Base-by-base conservation (phyloP, 1,140 invertebrate species). In the Wiebesia pumilae region DNA sequence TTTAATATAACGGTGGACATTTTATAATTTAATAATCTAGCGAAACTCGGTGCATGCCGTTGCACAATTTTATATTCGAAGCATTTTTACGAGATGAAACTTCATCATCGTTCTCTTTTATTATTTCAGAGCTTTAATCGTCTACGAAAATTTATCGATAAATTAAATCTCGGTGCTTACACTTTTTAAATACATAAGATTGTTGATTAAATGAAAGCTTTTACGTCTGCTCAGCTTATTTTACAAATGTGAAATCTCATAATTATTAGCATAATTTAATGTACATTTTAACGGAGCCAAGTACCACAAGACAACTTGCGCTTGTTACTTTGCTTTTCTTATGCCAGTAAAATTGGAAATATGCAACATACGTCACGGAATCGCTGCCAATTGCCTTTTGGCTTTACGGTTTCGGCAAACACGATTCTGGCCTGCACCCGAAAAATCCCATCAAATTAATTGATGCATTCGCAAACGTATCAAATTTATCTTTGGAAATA, bases 361-460 rank as follows among this genome's bases (percentile, higher is more conserved):
- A 84, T 21, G 27, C 43, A 27, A 40, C 16, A 40, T 62, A 84
- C 35, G 30, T 83, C 81, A 54, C 9, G 43, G 35, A 86, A 75
- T 62, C n/a, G 67, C 69, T 86, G 84, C 84, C 78, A 86, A 86
- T 81, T 81, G 84, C 84, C 43, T 54, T 51, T 71, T 73, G 30
- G 78, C 83, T 71, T 62, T 30, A 62, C 24, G 43, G 65, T 54
- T 58, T 38, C 51, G 79, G 84, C 38, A 80, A 54, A 79, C 43
- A 81, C 43, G 58, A 0, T 73, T 81, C 81, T 86, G 78, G 78
- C 75, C 30, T 35, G 58, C 3, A 2, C 40, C 24, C 43, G 69
- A 82, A 82, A 77, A 86, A 81, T 86, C 77, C 30, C 79, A 86
- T 86, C 84, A 86, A 86, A 86, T 35, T 86, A 86, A 86, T 86